Base-by-base conservation (phyloP, 1,140 invertebrate species). In the Trigoniulus corallinus region DNA sequence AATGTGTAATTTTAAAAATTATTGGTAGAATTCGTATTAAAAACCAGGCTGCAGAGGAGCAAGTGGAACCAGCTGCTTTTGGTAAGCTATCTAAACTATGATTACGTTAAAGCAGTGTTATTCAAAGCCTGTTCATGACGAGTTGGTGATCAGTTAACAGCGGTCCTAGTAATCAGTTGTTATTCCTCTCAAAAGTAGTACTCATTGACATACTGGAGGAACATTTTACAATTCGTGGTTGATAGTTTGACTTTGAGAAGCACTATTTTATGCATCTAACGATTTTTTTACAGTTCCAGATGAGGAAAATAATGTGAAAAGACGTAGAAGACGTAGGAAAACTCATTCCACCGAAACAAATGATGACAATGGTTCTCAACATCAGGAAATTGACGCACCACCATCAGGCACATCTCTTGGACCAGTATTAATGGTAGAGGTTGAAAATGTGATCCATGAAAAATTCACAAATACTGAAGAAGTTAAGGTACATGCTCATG, bases 381-480 rank as follows among this genome's bases (percentile, higher is more conserved):
- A 15, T 34, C 29, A 34, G 15, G n/a, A n/a, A n/a, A n/a, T n/a
- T n/a, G n/a, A n/a, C n/a, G n/a, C n/a, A n/a, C 29, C 29, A 34
- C 29, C 29, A 34, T 34, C 57, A 23, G 70, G 72, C 7, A 34
- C 29, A 34, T 34, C 29, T 7, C 15, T 15, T 34, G 29, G 29
- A 34, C 7, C 7, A 39, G 72, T 98, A 10, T 68, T 98, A 26
- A 92, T 97, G 82, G 91, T 85, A 0, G 88, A 94, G 69, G 88
- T 93, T 26, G 88, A 95, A 67, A 99, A 98, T 74, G 64, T 97
- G 41, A 74, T 78, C 27, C 84, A 93, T 63, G 82, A 93, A 52
- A 81, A 84, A 56, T 97, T 92, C 66, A 74, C 81, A 55, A 83
- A 84, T 65, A 94, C 82, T 15, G 87, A 93, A 65, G 92, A 98